A percentile compares a stretch with the other conserved stretches of the same genome.
Evolutionary conservation across 2,888 invertebrate genomes (phyloP).

Genomic region (Microctonus hyperodae): DNA sequence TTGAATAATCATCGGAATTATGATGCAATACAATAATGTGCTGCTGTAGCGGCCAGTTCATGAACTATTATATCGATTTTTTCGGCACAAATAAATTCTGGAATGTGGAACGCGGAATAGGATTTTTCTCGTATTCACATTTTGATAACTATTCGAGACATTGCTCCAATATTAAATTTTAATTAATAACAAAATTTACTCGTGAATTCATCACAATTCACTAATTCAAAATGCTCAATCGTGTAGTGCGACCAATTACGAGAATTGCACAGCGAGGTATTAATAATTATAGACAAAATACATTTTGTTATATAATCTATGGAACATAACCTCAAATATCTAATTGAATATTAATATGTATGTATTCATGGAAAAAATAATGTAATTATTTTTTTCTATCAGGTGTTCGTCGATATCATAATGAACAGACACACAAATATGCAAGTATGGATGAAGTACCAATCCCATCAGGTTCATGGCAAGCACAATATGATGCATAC

Average conservation of each 20-base stretch:
- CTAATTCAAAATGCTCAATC: slow-evolving; percentile 2
- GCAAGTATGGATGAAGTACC: slow-evolving; percentile 80
- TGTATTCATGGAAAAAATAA: background rate
- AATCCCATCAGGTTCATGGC: slow-evolving; percentile 80
- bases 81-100: too few relatives aligned
- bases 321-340: background rate
- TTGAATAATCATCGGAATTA: too few relatives aligned
- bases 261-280: slow-evolving; percentile 4
- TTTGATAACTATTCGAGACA: too few relatives aligned
- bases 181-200: too few relatives aligned
- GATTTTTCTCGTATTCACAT: too few relatives aligned
- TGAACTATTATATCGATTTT: too few relatives aligned
- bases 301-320: background rate
- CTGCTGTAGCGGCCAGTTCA: too few relatives aligned
- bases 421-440: slow-evolving; percentile 46
- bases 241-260: slow-evolving; percentile 12
- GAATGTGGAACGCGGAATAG: too few relatives aligned
- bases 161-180: too few relatives aligned
- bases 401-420: slow-evolving; percentile 44
- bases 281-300: background rate
- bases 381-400: background rate
- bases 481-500: slow-evolving; percentile 70
- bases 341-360: background rate
- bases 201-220: too few relatives aligned
- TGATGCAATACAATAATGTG: too few relatives aligned